A percentile compares a stretch with the other conserved stretches of the same genome.
These are phyloP conservation scores for Oncorhynchus keta DNA, from an alignment of 2,113 vertebrate genomes.

Conservation along the genomic window DNA sequence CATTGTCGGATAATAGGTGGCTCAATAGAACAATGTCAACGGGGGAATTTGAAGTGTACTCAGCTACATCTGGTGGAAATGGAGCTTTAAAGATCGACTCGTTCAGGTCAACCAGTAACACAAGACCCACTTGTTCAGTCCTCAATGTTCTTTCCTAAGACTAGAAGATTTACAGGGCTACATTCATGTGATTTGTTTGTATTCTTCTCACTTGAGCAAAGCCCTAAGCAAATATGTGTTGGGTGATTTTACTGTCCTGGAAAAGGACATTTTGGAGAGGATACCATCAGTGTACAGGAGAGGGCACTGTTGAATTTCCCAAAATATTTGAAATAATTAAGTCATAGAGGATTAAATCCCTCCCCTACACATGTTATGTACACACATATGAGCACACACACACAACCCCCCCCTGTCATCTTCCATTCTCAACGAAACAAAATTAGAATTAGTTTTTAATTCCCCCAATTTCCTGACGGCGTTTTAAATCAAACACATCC, in stretches of 20 bases:
- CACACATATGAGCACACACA: background rate
- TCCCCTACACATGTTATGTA: background rate
- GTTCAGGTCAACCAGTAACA: slow-evolving; percentile 22
- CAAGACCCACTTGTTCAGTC: slow-evolving; percentile 1
- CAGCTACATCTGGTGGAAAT: slow-evolving; percentile 2
- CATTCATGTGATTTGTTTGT: slow-evolving; percentile 12
- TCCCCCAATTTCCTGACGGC: background rate
- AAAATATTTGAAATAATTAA: slow-evolving; percentile 17
- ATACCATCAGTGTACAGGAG: background rate
- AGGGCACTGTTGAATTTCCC: slow-evolving; percentile 26
- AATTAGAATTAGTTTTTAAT: too few relatives aligned
- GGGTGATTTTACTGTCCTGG: background rate
- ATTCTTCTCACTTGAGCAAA: slow-evolving; percentile 30
- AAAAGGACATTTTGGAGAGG: background rate
- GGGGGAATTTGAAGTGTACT: slow-evolving; percentile 25
- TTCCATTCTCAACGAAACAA: too few relatives aligned
- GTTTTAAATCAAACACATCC: background rate
- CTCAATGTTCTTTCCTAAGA: too few relatives aligned
- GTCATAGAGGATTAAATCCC: background rate
- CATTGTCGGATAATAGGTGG: too few relatives aligned
- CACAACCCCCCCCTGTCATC: too few relatives aligned
- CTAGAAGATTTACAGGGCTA: background rate
- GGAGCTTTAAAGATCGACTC: background rate
- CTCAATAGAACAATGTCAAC: too few relatives aligned
- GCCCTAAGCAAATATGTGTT: slow-evolving; percentile 27